Evolutionary conservation across 2,888 invertebrate species (phyloP), one percentile per base, ranked within the genome.

Genomic region (Agriopis marginaria): DNA sequence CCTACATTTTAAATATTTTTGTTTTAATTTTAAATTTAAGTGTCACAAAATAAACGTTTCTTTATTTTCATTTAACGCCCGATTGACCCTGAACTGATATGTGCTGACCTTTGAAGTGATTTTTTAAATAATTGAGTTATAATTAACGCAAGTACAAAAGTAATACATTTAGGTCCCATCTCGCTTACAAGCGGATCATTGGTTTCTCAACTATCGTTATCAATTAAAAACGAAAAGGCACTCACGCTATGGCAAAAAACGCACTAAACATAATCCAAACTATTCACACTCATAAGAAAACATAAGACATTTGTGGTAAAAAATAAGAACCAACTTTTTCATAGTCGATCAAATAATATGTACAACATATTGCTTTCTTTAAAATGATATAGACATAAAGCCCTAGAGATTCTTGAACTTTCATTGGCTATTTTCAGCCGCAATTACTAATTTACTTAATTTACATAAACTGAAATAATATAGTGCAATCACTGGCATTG

Each of bases 161-260:
- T 54, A 45, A 62, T 56, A 50, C 49, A 32, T 59, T 68, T 63
- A 53, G 63, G 63, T 59, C 68, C 68, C 17, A 62, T 45, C 44
- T 60, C 40, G 54, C n/a, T 23, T 60, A 42, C 12, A 6, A 17
- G 14, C 50, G 12, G 42, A 56, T 11, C 8, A 23, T 45, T 45
- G 45, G 45, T 47, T 58, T 23, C 8, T 45, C 23, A 58, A 12
- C 42, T 14, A 55, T 1, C 5, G 10, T 54, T 54, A 47, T 32
- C 9, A 23, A 42, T 66, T 44, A 39, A 54, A 42, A 55, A 62
- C 11, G 5, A 39, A 61, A 68, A 70, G 72, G 69, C 72, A 72
- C 72, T 66, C 66, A 47, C 47, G 17, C 61, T 69, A 72, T 72
- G 72, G 72, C 72, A 62, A 55, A 12, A 49, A 44, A 53, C 45